These are phyloP conservation scores for Lethrus apterus DNA, from an alignment of 1,140 invertebrate genomes.

Conservation along the genomic window DNA sequence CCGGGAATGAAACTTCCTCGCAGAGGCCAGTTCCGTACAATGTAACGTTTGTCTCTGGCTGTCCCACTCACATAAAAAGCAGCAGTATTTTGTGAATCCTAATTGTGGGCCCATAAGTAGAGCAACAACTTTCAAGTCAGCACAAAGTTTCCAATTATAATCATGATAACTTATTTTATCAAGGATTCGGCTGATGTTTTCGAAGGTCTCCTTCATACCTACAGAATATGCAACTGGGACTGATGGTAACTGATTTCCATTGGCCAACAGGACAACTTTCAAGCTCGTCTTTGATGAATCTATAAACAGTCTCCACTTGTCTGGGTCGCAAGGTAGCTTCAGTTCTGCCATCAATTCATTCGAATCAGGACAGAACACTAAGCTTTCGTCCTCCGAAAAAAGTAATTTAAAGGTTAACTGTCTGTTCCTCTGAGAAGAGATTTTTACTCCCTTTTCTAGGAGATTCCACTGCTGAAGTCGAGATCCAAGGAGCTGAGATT, in stretches of 20 bases:
- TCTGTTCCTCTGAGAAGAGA: no score
- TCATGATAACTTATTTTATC: slow-evolving; percentile 17
- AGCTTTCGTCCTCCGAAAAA: no score
- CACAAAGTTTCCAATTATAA: slow-evolving; percentile 32
- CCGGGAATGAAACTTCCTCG: no score
- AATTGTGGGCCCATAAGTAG: not conserved
- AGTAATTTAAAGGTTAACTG: no score
- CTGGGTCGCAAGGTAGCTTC: slow-evolving; percentile 10
- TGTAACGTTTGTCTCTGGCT: slow-evolving; percentile 35
- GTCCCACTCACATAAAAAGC: slow-evolving; percentile 26
- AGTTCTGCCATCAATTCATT: no score
- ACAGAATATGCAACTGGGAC: slow-evolving; percentile 33
- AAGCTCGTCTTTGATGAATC: slow-evolving; percentile 32
- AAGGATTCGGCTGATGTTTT: slow-evolving; percentile 31
- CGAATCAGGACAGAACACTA: no score
- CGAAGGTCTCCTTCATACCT: slow-evolving; percentile 30
- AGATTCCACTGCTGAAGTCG: no score
- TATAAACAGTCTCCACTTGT: slow-evolving; percentile 22
- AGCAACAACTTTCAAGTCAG: slow-evolving; percentile 8
- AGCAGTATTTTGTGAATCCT: not conserved
- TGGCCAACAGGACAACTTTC: slow-evolving; percentile 37
- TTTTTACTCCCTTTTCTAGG: no score
- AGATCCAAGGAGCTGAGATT: no score
- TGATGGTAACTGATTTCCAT: slow-evolving; percentile 35
- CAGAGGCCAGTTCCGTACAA: slow-evolving; percentile 11